Evolutionary conservation across 2,888 invertebrate species (phyloP), one percentile per base, ranked within the genome.

Genomic region (Ormia ochracea): DNA sequence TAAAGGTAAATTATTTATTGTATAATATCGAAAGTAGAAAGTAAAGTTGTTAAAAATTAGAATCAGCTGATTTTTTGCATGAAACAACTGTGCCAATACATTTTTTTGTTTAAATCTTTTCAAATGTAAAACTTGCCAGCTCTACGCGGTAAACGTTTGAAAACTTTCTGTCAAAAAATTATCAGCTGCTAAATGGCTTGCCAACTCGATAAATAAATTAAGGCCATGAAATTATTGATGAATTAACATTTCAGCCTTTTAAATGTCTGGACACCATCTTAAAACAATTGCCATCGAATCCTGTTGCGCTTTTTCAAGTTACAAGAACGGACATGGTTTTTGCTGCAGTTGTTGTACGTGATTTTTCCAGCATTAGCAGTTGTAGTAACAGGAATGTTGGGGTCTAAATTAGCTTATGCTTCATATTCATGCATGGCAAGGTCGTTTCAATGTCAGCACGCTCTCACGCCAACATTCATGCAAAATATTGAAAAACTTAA

Each of bases 381-480:
- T 5, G 61, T 26, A 26, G 2, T 17, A 19, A 26, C 33, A 12
- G 33, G 19, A 31, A 61, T 41, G 43, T 36, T 45, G 31, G 54
- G 54, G 31, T 52, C 54, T 80, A 72, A 80, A 81, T 81, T 81
- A 77, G 74, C 77, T 81, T 73, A 70, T 81, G 76, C 69, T 81
- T 74, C 68, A 77, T 77, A 77, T 65, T n/a, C n/a, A n/a, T 65
- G 56, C 50, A 10, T 14, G 48, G 56, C 74, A 81, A 81, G 81
- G 81, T 81, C 74, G 54, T 72, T 81, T 78, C 81, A 81, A 81
- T 81, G 78, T 78, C 81, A 76, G 33, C n/a, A 10, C 41, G 65
- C 56, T 38, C 36, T 76, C n/a, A n/a, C 26, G 31, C 38, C 38
- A 38, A 54, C 23, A 54, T 33, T 28, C 43, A 69, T 54, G 56